Conservation (phyloP, 2,888 invertebrate species). For the Agrotis clavis region DNA sequence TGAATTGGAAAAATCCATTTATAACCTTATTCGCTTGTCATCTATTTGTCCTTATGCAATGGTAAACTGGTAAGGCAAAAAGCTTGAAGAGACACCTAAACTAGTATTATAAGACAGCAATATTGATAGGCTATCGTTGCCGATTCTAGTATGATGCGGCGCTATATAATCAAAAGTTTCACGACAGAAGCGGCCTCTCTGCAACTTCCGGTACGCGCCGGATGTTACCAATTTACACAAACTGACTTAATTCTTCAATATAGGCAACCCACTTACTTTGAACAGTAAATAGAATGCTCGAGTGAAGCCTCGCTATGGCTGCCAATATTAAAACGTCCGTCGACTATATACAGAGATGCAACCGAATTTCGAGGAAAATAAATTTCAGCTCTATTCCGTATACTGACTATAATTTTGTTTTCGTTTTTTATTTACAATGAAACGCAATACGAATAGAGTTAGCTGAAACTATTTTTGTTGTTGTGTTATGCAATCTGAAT, state of each 20-base stretch:
- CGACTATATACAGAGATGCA: conserved; percentile 19
- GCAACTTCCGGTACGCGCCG: conserved; percentile 75
- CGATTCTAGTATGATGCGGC: conserved; percentile 30
- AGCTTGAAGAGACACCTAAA: neutral
- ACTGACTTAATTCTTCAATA: conserved; percentile 80
- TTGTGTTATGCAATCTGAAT: conserved; percentile 27
- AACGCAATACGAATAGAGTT: conserved; percentile 18
- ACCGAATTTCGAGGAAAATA: conserved; percentile 33
- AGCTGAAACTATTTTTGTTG: conserved; percentile 23
- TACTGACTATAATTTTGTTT: conserved; percentile 13
- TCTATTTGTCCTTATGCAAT: conserved; percentile 4
- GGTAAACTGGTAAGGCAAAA: neutral
- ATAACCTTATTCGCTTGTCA: neutral
- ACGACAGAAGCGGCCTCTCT: conserved; percentile 52
- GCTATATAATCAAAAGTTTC: conserved; percentile 77
- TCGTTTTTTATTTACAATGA: conserved; percentile 38
- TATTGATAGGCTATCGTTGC: conserved; percentile 15
- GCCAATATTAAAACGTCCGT: conserved; percentile 36
- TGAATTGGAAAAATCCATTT: conserved; percentile 25
- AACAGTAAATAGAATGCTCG: conserved; percentile 58
- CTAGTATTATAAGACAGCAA: conserved; percentile 10
- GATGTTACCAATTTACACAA: conserved; percentile 84
- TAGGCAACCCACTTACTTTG: conserved; percentile 64
- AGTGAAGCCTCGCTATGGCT: conserved; percentile 49
- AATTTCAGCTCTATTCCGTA: conserved; percentile 33